A percentile compares a stretch with the other conserved stretches of the same genome.
Conservation (phyloP, 2,888 invertebrate species). For the Drosophila siamana region DNA sequence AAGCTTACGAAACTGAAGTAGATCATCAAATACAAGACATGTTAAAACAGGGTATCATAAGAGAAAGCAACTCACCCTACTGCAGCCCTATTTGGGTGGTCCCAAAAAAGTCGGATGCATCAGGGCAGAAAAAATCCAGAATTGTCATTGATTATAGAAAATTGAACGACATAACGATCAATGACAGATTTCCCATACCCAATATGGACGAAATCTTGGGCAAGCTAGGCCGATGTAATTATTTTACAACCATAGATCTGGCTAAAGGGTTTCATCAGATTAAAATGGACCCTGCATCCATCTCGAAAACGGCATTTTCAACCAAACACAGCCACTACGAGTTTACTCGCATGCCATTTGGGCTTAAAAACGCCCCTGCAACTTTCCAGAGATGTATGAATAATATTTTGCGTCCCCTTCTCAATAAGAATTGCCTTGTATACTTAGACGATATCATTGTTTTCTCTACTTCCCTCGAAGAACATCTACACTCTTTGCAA, state of each 20-base stretch:
- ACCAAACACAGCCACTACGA: no score
- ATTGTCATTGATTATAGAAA: no score
- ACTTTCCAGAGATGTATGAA: slow-evolving; percentile 12
- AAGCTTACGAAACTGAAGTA: slow-evolving; percentile 5
- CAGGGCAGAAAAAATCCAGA: no score
- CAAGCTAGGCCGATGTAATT: slow-evolving; percentile 19
- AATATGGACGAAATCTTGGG: slow-evolving; percentile 21
- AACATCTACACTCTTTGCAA: neutral
- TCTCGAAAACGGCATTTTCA: no score
- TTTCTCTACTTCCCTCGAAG: neutral
- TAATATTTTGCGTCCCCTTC: neutral
- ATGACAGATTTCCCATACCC: slow-evolving; percentile 14
- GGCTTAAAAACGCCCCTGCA: slow-evolving; percentile 11
- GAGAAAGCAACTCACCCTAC: no score
- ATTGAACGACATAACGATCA: slow-evolving; percentile 20
- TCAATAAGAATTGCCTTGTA: slow-evolving; percentile 4
- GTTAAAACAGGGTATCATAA: slow-evolving; percentile 9
- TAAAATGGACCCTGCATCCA: no score
- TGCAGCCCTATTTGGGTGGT: no score
- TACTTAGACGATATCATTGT: slow-evolving; percentile 10
- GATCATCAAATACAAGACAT: slow-evolving; percentile 12
- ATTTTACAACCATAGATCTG: slow-evolving; percentile 29
- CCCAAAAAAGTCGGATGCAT: no score
- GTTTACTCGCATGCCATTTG: no score
- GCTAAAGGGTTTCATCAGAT: no score